Conservation (phyloP, 2,888 invertebrate genomes). For the Troides aeacus region DNA sequence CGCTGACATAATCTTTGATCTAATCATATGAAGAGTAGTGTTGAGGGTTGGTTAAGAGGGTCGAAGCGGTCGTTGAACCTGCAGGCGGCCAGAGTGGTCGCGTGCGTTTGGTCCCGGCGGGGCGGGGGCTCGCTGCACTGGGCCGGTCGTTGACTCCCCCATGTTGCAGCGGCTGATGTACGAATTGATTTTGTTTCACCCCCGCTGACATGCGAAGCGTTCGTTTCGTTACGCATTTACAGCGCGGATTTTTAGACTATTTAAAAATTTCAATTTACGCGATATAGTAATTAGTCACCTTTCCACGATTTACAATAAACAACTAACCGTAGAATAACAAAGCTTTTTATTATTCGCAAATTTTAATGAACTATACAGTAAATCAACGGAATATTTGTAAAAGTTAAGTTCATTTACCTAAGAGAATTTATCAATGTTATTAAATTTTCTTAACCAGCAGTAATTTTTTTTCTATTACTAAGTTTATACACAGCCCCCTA, state of each 20-base stretch:
- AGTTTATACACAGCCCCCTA: too few species aligned
- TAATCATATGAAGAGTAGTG: constrained; percentile 35
- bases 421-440: too few species aligned
- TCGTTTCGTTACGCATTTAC: constrained; percentile 13
- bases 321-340: background rate
- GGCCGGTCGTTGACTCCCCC: constrained; percentile 70
- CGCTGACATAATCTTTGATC: constrained; percentile 31
- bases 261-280: background rate
- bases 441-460: too few species aligned
- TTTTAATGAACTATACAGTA: background rate
- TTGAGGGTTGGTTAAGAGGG: constrained; percentile 55
- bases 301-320: background rate
- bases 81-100: constrained; percentile 62
- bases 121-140: constrained; percentile 56
- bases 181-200: constrained; percentile 56
- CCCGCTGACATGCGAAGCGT: constrained; percentile 28
- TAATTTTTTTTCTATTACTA: too few species aligned
- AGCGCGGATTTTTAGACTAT: background rate
- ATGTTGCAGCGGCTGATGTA: constrained; percentile 55
- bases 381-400: too few species aligned
- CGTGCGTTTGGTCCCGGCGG: constrained; percentile 48
- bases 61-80: constrained; percentile 71
- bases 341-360: background rate
- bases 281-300: background rate
- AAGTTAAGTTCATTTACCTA: too few species aligned